Base-by-base conservation (phyloP, 2,888 invertebrate genomes). In the Andrena chrysosceles region DNA sequence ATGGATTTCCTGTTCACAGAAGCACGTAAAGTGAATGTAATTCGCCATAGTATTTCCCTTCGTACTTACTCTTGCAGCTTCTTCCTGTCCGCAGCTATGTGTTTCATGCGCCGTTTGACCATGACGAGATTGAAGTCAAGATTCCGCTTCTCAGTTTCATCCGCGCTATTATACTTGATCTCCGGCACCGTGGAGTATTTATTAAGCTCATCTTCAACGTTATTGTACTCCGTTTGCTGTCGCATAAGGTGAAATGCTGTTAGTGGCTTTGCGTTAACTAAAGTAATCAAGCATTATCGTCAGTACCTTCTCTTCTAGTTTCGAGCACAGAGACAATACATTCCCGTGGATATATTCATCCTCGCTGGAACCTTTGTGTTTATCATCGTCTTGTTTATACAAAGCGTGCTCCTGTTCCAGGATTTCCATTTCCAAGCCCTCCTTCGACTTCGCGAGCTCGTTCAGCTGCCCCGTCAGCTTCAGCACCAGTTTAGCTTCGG, bases 11-110 rank as follows among this genome's bases (percentile, higher is more conserved):
- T 90, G 10, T 20, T 35, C 0, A 60, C 54, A 29, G 42, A 23
- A 67, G 66, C 10, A 20, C 31, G 35, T 13, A 54, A 77, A 54
- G 20, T 56, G 48, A 52, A 29, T n/a, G 16, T 49, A 42, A 31
- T 56, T 7, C 8, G 2, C 63, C 20, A 13, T 66, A n/a, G 2
- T 6, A 8, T 8, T 8, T 29, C 1, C 31, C 77, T 35, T 31
- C 60, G 31, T 66, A 87, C 88, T 81, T 83, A 92, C 92, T 87
- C 85, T 31, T 84, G 75, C 20, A 91, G 54, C 35, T 83, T 87
- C 49, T 89, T 83, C 8, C 90, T 84, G 23, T 87, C 79, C 4
- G 79, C 72, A 5, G 84, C 80, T 35, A 87, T 85, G 7, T 72
- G 60, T 64, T 83, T 86, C 23, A 86, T 77, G 35, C 85, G 64